Conservation (phyloP, 37 sponge, comb jelly and placozoan species). For the Theonella swinhoei region DNA sequence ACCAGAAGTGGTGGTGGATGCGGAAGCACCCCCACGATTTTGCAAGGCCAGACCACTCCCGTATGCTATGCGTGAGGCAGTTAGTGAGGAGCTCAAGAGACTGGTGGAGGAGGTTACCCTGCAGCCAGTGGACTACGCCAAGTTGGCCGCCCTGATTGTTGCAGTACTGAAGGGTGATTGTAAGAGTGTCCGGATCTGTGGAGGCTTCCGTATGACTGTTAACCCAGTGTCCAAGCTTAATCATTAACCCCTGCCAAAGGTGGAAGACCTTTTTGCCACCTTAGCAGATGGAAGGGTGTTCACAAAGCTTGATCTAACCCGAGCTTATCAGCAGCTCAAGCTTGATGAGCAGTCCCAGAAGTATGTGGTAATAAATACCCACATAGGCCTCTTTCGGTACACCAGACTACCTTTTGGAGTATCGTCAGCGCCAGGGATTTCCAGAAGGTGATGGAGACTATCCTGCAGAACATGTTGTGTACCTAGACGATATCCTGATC, state of each 20-base stretch:
- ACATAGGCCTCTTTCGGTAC: slow-evolving; percentile 29
- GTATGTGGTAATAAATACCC: slow-evolving; percentile 27
- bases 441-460: slow-evolving; percentile 23
- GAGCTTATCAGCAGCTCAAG: slow-evolving; percentile 37
- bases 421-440: slow-evolving; percentile 41
- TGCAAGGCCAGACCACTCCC: too few relatives aligned
- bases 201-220: slow-evolving; percentile 46
- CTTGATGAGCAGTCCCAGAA: slow-evolving; percentile 6
- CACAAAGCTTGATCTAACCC: slow-evolving; percentile 44
- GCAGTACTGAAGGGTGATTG: too few relatives aligned
- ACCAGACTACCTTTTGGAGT: too few relatives aligned
- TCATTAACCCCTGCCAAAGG: slow-evolving; percentile 42
- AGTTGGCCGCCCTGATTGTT: slow-evolving; percentile 61
- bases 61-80: too few relatives aligned
- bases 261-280: slow-evolving; percentile 40
- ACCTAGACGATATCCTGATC: slow-evolving; percentile 39
- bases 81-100: too few relatives aligned
- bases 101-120: too few relatives aligned
- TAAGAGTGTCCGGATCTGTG: slow-evolving; percentile 61
- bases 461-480: slow-evolving; percentile 35
- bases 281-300: slow-evolving; percentile 47
- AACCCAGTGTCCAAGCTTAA: slow-evolving; percentile 28
- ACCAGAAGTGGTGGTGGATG: too few relatives aligned
- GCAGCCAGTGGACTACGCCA: too few relatives aligned
- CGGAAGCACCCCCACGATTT: too few relatives aligned